These are phyloP conservation scores for Falco berigora DNA, from an alignment of 2,797 vertebrate species.

Conservation along the genomic window DNA sequence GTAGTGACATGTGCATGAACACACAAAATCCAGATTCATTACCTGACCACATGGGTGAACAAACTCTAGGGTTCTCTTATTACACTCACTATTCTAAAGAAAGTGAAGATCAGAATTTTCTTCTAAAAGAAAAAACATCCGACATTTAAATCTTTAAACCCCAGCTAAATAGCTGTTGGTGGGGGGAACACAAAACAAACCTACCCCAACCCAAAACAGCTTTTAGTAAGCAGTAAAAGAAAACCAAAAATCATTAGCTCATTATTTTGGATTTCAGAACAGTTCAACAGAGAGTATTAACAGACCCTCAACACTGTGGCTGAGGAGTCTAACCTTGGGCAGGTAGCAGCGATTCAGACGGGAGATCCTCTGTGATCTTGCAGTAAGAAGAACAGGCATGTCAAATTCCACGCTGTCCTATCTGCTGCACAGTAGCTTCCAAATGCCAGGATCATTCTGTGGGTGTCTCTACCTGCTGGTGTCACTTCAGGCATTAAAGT, in stretches of 20 bases:
- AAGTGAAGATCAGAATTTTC: not conserved
- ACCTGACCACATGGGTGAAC: not conserved
- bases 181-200: not conserved
- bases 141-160: not conserved
- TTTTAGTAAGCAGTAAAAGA: not conserved
- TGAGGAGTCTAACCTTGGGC: rapidly evolving
- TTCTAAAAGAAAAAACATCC: not conserved
- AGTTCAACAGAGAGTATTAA: not conserved
- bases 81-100: not conserved
- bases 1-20: not conserved
- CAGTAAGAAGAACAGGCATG: not conserved
- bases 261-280: not conserved
- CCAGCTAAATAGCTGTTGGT: not conserved
- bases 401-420: not conserved
- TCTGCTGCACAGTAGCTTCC: not conserved
- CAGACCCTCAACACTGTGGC: not conserved
- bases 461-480: not conserved
- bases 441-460: not conserved
- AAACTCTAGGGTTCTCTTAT: not conserved
- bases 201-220: not conserved
- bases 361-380: rapidly evolving
- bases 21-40: not conserved
- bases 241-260: not conserved
- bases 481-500: not conserved
- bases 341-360: rapidly evolving